Evolutionary conservation across 2,113 vertebrate species (phyloP).

Genomic region (Pluvianellus socialis): DNA sequence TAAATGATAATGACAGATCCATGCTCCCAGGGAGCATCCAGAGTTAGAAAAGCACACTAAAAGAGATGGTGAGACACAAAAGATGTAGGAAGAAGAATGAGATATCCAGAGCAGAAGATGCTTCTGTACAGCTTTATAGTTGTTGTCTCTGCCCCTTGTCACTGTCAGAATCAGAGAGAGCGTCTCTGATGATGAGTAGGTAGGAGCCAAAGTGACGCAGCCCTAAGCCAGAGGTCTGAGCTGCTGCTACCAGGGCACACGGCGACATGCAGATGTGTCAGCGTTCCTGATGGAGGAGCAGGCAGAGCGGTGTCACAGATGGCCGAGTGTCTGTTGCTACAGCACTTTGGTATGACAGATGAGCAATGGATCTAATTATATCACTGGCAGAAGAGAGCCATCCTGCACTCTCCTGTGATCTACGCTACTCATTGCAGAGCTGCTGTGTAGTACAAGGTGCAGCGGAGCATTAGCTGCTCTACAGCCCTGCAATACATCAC

Average conservation of each 20-base stretch:
- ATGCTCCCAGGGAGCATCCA: not conserved
- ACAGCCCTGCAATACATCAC: not conserved
- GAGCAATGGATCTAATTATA: conserved; percentile 72
- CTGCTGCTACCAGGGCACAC: conserved; percentile 37
- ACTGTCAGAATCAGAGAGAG: not conserved
- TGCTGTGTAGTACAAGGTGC: not conserved
- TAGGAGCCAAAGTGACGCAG: not conserved
- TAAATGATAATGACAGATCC: conserved; percentile 13
- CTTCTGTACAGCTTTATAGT: not conserved
- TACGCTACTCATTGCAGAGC: not conserved
- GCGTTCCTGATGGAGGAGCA: conserved; percentile 19
- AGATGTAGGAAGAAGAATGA: not conserved
- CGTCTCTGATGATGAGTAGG: not conserved
- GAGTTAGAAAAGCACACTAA: not conserved
- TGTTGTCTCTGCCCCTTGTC: not conserved
- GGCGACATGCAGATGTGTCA: not conserved
- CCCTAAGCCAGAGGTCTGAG: not conserved
- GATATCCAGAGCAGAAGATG: not conserved
- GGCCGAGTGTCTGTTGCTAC: conserved; percentile 52
- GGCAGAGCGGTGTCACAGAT: conserved; percentile 50
- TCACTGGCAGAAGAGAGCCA: conserved; percentile 27
- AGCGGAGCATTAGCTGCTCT: not conserved
- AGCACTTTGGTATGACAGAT: conserved; percentile 61
- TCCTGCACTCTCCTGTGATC: conserved; percentile 40
- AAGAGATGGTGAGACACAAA: not conserved